phyloP scores from a whole-genome alignment of 2,797 vertebrate species.

The Aphelocoma californica region DNA sequence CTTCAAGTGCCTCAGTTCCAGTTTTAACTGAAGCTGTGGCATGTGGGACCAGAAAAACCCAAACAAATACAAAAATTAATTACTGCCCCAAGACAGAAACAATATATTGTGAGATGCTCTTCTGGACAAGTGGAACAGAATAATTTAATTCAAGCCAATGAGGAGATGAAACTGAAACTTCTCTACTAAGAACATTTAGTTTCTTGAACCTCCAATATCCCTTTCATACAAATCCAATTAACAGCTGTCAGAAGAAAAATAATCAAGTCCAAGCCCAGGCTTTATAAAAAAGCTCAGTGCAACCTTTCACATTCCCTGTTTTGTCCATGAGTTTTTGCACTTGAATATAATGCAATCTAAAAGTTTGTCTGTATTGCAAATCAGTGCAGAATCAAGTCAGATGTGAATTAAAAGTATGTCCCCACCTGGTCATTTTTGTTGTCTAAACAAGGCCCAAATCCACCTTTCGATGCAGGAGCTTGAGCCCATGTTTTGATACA shows the following conservation, averaged over 20 bases:
- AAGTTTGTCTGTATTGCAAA: not conserved
- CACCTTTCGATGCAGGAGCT: not conserved
- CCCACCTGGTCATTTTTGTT: not conserved
- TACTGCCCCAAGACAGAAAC: not conserved
- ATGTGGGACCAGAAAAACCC: rapidly evolving
- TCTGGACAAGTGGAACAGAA: not conserved
- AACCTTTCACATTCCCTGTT: not conserved
- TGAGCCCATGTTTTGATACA: not conserved
- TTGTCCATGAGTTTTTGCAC: not conserved
- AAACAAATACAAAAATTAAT: not conserved
- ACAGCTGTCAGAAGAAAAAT: not conserved
- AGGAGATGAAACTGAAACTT: not conserved
- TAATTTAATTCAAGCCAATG: not conserved
- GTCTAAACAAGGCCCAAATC: not conserved
- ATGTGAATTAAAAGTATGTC: not conserved
- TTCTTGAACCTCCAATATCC: not conserved
- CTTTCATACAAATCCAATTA: not conserved
- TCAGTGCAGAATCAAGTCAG: not conserved
- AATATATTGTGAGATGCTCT: not conserved
- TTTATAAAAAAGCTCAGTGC: not conserved
- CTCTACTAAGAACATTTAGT: not conserved
- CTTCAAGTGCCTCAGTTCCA: not conserved
- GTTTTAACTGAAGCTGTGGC: not conserved
- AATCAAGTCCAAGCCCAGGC: not conserved
- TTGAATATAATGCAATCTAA: not conserved